Conservation (phyloP, 2,113 vertebrate genomes). For the Nothoprocta perdicaria region DNA sequence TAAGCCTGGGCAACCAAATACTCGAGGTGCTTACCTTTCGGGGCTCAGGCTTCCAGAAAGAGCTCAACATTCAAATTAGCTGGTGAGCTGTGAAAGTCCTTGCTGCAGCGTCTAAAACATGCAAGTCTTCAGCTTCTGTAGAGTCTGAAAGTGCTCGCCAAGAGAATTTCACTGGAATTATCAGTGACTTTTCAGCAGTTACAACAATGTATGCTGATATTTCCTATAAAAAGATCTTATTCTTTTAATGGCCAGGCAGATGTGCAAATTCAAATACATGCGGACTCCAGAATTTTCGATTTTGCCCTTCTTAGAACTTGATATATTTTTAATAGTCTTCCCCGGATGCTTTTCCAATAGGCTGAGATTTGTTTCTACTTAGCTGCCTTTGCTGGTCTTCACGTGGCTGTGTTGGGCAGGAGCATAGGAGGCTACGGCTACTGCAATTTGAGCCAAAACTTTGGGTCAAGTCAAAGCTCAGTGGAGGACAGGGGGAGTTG, state of each 20-base stretch:
- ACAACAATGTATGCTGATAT: not conserved
- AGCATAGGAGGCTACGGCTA: not conserved
- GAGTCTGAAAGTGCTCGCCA: not conserved
- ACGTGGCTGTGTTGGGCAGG: not conserved
- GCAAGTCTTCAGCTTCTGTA: not conserved
- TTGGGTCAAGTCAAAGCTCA: rapidly evolving
- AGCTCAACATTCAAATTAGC: not conserved
- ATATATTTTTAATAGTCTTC: not conserved
- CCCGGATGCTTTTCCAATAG: not conserved
- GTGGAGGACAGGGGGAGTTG: rapidly evolving
- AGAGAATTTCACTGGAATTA: not conserved
- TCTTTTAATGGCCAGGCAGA: not conserved
- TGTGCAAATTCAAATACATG: not conserved
- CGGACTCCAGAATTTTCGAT: not conserved
- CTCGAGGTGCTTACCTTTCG: not conserved
- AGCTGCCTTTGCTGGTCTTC: not conserved
- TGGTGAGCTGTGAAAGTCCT: slow-evolving; percentile 16
- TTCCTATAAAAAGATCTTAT: not conserved
- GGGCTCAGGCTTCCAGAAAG: not conserved
- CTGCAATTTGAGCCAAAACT: not conserved
- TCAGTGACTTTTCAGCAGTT: not conserved
- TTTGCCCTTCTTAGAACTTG: not conserved
- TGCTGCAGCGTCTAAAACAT: not conserved
- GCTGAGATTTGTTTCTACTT: not conserved
- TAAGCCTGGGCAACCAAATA: not conserved